Percentiles rank a stretch among this genome's conserved stretches.
phyloP scores from a whole-genome alignment of 2,797 vertebrate genomes.

The Ceryle rudis region DNA sequence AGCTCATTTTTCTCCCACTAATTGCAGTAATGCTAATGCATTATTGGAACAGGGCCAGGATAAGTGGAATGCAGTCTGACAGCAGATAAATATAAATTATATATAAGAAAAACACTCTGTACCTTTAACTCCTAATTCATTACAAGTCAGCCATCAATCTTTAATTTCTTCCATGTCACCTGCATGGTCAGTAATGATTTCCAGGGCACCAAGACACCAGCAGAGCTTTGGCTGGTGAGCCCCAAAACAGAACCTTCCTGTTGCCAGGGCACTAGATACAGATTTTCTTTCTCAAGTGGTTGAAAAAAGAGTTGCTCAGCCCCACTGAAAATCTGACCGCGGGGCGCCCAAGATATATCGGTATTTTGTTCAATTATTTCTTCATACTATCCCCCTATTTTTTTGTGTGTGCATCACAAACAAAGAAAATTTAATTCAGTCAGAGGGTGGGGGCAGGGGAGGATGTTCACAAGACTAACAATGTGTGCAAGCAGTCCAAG shows the following conservation, averaged over 20 bases:
- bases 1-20: not conserved
- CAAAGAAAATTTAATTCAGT: conserved; percentile 46
- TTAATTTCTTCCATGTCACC: not conserved
- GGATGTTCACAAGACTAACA: not conserved
- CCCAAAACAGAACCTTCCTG: not conserved
- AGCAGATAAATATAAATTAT: conserved; percentile 7
- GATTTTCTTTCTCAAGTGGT: not conserved
- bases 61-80: not conserved
- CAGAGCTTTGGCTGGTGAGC: not conserved
- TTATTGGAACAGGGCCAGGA: not conserved
- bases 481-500: not conserved
- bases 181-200: not conserved
- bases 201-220: not conserved
- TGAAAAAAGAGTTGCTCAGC: not conserved
- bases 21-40: not conserved
- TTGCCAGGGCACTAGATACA: fast-evolving
- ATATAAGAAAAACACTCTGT: not conserved
- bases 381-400: not conserved
- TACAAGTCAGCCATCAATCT: not conserved
- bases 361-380: not conserved
- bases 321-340: not conserved
- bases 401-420: not conserved
- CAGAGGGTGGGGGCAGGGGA: not conserved
- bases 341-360: not conserved
- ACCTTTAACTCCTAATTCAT: not conserved